Conservation (phyloP, 2,888 invertebrate species). For the Drosophila parthenogenetica region DNA sequence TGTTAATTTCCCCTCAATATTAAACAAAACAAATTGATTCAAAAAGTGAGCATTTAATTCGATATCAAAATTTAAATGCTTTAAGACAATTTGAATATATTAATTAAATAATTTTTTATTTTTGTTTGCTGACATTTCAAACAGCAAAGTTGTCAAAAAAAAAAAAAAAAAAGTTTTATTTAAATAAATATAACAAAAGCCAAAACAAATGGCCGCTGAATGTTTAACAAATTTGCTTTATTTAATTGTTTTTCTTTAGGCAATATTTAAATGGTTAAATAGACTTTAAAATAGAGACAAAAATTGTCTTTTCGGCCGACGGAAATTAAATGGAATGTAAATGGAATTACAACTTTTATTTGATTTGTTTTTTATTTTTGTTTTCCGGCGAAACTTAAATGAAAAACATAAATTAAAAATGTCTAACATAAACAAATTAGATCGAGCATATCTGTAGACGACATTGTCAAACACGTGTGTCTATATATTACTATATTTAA, state of each 20-base stretch:
- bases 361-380: background rate
- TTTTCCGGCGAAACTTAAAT: constrained; percentile 43
- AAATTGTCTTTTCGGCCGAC: constrained; percentile 52
- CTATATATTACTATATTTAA: constrained; percentile 18
- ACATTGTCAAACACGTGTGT: background rate
- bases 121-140: constrained; percentile 25
- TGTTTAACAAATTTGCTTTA: constrained; percentile 18
- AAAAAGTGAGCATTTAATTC: background rate
- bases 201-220: background rate
- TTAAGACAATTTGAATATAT: constrained; percentile 7
- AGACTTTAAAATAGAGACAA: background rate
- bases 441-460: constrained; percentile 9
- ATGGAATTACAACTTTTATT: constrained; percentile 36
- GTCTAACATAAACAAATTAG: constrained; percentile 17
- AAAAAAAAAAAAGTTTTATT: background rate
- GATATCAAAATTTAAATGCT: background rate
- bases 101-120: constrained; percentile 14
- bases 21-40: background rate
- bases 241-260: constrained; percentile 23
- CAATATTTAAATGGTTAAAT: constrained; percentile 7
- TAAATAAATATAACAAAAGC: constrained; percentile 2
- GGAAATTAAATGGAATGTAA: constrained; percentile 60
- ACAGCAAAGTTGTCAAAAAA: background rate
- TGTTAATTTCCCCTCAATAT: no score
- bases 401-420: constrained; percentile 21